phyloP scores from a whole-genome alignment of 2,888 invertebrate genomes.

The Pteria penguin region DNA sequence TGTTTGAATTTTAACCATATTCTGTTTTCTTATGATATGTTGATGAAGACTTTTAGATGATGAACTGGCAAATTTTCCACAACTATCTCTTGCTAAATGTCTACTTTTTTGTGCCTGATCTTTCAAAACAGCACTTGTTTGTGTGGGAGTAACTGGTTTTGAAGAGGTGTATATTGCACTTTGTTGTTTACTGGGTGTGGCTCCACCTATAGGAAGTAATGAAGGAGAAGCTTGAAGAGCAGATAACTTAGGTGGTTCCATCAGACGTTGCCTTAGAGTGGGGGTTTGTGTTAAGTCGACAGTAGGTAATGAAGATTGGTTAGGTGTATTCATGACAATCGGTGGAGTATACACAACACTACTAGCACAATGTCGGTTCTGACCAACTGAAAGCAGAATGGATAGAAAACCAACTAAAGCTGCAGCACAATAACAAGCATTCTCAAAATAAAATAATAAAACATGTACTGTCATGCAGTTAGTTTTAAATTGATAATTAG shows the following conservation, averaged over 20 bases:
- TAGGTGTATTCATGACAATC: constrained; percentile 57
- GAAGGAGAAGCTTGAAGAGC: constrained; percentile 47
- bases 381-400: constrained; percentile 72
- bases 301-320: constrained; percentile 52
- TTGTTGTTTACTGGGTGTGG: constrained; percentile 40
- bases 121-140: constrained; percentile 29
- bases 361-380: constrained; percentile 55
- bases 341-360: constrained; percentile 49
- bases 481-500: too few relatives aligned
- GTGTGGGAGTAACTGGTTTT: constrained; percentile 27
- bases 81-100: background rate
- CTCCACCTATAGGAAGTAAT: constrained; percentile 40
- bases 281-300: constrained; percentile 61
- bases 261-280: constrained; percentile 70
- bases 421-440: background rate
- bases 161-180: constrained; percentile 36
- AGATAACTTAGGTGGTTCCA: constrained; percentile 66
- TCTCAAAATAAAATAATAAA: background rate
- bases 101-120: background rate
- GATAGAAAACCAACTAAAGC: constrained; percentile 47
- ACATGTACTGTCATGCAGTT: too few relatives aligned
- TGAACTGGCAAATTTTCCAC: constrained; percentile 6
- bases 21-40: constrained; percentile 5
- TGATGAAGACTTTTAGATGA: constrained; percentile 8
- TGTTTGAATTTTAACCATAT: constrained; percentile 7